Percentiles rank a stretch among this genome's conserved stretches.
Conservation (phyloP, 2,797 vertebrate genomes). For the Carcharodon carcharias region DNA sequence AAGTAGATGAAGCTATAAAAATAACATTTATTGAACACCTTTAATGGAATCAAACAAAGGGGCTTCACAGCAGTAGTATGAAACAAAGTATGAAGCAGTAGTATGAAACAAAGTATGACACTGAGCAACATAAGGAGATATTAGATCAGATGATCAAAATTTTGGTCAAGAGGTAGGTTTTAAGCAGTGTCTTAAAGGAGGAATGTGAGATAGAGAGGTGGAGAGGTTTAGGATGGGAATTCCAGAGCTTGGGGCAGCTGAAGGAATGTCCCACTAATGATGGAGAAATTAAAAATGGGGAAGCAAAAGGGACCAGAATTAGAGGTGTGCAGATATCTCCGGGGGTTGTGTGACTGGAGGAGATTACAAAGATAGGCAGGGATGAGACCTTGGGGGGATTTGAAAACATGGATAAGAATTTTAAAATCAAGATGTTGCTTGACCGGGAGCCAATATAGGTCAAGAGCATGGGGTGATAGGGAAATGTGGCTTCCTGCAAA, state of each 20-base stretch:
- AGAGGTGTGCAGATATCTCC: not conserved
- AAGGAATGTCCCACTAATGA: not conserved
- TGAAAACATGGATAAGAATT: not conserved
- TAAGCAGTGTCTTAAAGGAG: not conserved
- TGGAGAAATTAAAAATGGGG: not conserved
- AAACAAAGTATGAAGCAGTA: no score
- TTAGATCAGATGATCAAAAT: not conserved
- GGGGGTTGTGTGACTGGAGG: not conserved
- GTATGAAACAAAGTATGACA: not conserved
- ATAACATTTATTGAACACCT: not conserved
- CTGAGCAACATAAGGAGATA: not conserved
- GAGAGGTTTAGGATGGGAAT: not conserved
- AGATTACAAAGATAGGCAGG: not conserved
- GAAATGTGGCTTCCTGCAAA: not conserved
- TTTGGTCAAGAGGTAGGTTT: not conserved
- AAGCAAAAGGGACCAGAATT: not conserved
- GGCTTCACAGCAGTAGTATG: not conserved
- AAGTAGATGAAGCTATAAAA: not conserved
- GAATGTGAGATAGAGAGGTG: not conserved
- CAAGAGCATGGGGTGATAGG: not conserved
- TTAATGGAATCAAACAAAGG: not conserved
- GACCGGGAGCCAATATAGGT: not conserved
- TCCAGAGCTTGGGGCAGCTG: not conserved
- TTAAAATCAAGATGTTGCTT: not conserved
- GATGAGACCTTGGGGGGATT: not conserved